Base-by-base conservation (phyloP, 2,797 vertebrate genomes). In the Gadopsis marmoratus region DNA sequence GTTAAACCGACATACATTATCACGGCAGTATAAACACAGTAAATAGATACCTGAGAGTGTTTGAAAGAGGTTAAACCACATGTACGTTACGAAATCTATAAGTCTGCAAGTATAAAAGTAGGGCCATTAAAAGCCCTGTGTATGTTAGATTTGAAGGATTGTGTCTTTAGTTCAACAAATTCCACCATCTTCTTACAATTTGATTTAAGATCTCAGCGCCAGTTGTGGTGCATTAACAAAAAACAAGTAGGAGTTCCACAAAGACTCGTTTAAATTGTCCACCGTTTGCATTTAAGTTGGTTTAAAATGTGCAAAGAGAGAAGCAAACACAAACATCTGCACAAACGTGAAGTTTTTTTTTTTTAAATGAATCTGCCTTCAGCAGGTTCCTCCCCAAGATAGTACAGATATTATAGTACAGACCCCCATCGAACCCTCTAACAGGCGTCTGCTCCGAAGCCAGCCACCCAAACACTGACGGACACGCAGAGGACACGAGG, bases 371-470 rank as follows among this genome's bases (percentile, higher is more conserved):
- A 9, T 48, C 43, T 48, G 56, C 23, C 19, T 2, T 43, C 23
- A 37, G 65, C 41, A 26, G 26, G 26, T 26, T 26, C 26, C 26
- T 29, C 58, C 29, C 7, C 8, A 2, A 61, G 21, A 68, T 75
- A 56, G 66, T 63, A 50, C 75, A 67, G 26, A 26, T 26, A 26
- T 26, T 26, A 26, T 26, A 26, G 26, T 26, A 26, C 26, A 73
- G 26, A 81, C 77, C 78, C 10, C 39, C 48, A 72, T 77, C 60
- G 65, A 60, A 81, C 78, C 47, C n/a, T 37, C 23, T 10, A 21
- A 21, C 71, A 61, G 58, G n/a, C 14, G 55, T 63, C 43, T 23
- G 35, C 41, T 26, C 21, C 43, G 5, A 51, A 39, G 19, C 2
- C 53, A 23, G 50, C 26, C 17, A 8, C 26, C 26, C 56, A 33